phyloP scores from a whole-genome alignment of 2,113 vertebrate genomes.

The Gnathonemus longibarbis region DNA sequence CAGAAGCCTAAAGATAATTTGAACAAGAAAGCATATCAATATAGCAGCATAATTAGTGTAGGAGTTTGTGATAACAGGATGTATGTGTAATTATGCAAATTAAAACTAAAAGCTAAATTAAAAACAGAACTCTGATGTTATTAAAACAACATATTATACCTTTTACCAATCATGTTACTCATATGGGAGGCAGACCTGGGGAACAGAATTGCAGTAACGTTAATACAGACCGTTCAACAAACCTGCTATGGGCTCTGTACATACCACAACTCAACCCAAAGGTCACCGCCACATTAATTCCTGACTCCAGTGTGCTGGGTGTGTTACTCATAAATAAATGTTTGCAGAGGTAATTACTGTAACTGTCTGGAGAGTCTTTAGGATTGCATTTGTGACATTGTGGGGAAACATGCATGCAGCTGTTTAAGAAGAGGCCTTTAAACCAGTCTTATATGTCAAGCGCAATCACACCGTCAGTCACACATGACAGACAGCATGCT shows the following conservation, averaged over 20 bases:
- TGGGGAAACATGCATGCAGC: background rate
- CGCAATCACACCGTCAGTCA: background rate
- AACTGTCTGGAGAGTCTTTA: background rate
- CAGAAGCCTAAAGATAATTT: slow-evolving; percentile 53
- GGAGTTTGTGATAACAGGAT: slow-evolving; percentile 46
- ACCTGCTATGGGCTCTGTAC: background rate
- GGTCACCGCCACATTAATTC: background rate
- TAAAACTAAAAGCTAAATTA: background rate
- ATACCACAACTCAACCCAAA: background rate
- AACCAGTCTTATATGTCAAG: background rate
- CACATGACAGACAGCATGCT: background rate
- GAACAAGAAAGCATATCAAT: slow-evolving; percentile 45
- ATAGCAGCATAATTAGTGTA: slow-evolving; percentile 54
- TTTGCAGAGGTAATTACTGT: background rate
- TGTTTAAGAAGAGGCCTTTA: background rate
- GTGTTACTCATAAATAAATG: background rate
- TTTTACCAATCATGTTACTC: background rate
- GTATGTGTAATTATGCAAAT: slow-evolving; percentile 29
- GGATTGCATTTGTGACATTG: background rate
- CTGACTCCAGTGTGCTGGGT: background rate
- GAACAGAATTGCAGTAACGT: background rate
- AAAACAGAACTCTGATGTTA: background rate
- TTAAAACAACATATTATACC: slow-evolving; percentile 1
- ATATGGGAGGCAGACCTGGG: background rate
- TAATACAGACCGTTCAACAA: background rate